Evolutionary conservation across 2,797 vertebrate species (phyloP).

Genomic region (Gymnoscopelus microlampas): DNA sequence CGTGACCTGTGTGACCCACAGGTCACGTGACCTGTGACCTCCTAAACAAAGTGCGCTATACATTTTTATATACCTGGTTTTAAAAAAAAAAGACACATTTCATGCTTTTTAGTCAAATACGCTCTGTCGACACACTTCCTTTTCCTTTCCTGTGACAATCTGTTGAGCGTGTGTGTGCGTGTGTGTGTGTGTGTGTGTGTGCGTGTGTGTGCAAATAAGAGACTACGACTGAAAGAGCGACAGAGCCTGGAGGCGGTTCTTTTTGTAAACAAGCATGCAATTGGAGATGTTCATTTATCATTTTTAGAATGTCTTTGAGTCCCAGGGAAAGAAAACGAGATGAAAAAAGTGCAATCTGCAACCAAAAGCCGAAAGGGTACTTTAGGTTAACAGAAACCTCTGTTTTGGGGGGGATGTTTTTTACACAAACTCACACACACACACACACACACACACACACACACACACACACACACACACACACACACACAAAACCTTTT

Average conservation of each 20-base stretch:
- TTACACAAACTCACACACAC: constrained; percentile 66
- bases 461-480: constrained; percentile 41
- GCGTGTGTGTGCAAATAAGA: constrained; percentile 18
- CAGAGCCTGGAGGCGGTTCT: constrained; percentile 34
- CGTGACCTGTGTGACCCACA: constrained; percentile 48
- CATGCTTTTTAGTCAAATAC: constrained; percentile 59
- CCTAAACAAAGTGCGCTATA: constrained; percentile 45
- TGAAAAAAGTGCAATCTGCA: constrained; percentile 78
- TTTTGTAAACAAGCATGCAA: constrained; percentile 74
- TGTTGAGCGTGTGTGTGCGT: constrained; percentile 14
- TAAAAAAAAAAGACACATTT: constrained; percentile 52
- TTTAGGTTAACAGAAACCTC: constrained; percentile 63
- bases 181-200: constrained; percentile 14
- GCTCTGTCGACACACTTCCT: constrained; percentile 56
- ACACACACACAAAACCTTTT: constrained; percentile 37
- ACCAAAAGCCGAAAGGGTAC: constrained; percentile 69
- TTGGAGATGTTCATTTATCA: constrained; percentile 74
- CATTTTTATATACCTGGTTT: constrained; percentile 65
- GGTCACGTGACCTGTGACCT: constrained; percentile 19
- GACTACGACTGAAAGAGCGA: constrained; percentile 30
- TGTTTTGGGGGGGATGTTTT: constrained; percentile 41
- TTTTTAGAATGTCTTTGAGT: constrained; percentile 82
- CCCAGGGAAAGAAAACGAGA: constrained; percentile 74
- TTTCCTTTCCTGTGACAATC: constrained; percentile 57
- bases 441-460: constrained; percentile 17